These are phyloP conservation scores for Menura novaehollandiae DNA, from an alignment of 2,113 vertebrate genomes.

Conservation along the genomic window DNA sequence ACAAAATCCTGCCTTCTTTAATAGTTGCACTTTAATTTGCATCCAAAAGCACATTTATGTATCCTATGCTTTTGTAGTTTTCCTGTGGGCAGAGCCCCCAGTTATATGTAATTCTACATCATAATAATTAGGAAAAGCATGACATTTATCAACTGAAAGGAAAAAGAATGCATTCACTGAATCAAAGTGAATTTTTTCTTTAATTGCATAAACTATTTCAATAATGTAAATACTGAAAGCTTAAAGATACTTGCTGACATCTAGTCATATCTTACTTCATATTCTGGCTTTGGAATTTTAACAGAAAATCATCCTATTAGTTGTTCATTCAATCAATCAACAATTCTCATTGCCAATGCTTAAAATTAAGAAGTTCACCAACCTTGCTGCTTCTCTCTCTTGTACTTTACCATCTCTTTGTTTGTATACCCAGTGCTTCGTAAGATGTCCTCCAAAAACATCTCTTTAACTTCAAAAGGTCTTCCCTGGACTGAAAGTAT, in stretches of 20 bases:
- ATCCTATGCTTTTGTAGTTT: not conserved
- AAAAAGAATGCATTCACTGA: not conserved
- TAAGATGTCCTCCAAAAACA: constrained; percentile 93
- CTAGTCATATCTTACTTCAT: not conserved
- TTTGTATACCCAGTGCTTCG: constrained; percentile 83
- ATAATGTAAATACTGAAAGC: not conserved
- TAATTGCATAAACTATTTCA: not conserved
- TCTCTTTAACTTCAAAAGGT: constrained; percentile 88
- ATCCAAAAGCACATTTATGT: not conserved
- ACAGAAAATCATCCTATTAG: not conserved
- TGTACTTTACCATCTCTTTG: constrained; percentile 82
- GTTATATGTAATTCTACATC: not conserved
- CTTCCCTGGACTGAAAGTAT: constrained; percentile 82
- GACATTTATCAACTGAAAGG: not conserved
- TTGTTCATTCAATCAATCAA: not conserved
- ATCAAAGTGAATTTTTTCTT: not conserved
- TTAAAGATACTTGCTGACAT: not conserved
- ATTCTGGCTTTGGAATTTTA: not conserved
- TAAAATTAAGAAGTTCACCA: not conserved
- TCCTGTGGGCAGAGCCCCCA: not conserved
- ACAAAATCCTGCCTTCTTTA: not conserved
- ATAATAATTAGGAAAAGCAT: not conserved
- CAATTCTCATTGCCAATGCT: not conserved
- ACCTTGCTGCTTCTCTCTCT: constrained; percentile 86
- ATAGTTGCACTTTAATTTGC: not conserved